phyloP scores from a whole-genome alignment of 2,113 vertebrate genomes.

The Charadrius vociferus region DNA sequence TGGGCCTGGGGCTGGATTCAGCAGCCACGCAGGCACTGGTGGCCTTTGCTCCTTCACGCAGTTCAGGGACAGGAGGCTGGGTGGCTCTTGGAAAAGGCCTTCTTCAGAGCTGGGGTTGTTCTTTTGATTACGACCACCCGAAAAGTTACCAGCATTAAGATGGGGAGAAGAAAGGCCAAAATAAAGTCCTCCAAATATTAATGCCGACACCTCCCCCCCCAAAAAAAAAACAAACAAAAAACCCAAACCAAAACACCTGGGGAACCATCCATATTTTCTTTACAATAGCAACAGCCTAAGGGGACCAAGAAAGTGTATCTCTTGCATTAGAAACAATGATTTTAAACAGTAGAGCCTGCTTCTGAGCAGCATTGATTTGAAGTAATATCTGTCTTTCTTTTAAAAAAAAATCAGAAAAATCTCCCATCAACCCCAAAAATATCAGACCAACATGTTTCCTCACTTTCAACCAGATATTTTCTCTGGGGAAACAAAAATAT shows the following conservation, averaged over 20 bases:
- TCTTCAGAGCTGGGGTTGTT: not conserved
- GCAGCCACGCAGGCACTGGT: fast-evolving
- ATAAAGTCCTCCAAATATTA: not conserved
- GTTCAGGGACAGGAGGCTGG: not conserved
- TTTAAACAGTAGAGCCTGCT: not conserved
- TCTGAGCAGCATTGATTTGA: not conserved
- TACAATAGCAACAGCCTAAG: not conserved
- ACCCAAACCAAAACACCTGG: not conserved
- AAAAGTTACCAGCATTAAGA: not conserved
- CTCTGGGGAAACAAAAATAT: not conserved
- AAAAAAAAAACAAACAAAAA: too few relatives aligned
- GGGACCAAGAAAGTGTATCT: not conserved
- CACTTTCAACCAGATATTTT: not conserved
- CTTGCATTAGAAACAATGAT: not conserved
- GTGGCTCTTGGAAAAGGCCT: not conserved
- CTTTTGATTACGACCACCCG: not conserved
- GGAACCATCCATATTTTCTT: not conserved
- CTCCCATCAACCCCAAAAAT: not conserved
- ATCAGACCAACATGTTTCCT: not conserved
- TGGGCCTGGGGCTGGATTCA: not conserved
- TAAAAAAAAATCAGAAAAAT: not conserved
- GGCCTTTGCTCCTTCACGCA: fast-evolving
- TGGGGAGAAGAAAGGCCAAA: not conserved
- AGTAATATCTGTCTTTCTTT: not conserved
- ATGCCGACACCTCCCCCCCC: not conserved